Base-by-base conservation (phyloP, 2,888 invertebrate genomes). In the Dyspetes luteomarginatus region DNA sequence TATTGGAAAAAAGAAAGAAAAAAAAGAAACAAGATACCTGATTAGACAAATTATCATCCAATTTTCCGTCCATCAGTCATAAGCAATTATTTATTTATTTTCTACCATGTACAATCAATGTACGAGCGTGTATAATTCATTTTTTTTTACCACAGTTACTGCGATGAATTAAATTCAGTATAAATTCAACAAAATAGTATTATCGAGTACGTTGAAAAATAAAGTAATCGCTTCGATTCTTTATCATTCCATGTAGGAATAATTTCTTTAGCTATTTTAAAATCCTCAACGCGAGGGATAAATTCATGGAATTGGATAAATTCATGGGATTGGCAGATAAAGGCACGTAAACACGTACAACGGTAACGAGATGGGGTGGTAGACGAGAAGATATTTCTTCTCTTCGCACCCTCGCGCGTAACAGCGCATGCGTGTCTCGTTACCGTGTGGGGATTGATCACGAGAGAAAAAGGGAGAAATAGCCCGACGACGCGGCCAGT, bases 391-490 rank as follows among this genome's bases (percentile, higher is more conserved):
- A 36, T 3, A 12, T 36, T 36, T 36, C 9, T 12, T n/a, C 36
- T 12, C 36, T 36, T 3, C 12, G 36, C 12, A 12, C 36, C 9
- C 12, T 12, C 36, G 36, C 12, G 56, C n/a, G 60, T 60, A 60
- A 15, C 19, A 24, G 78, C 83, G 84, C 84, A 82, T 82, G 84
- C 84, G 83, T 71, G 41, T 60, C 36, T 30, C 56, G 62, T 64
- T 73, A 36, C 50, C 75, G 69, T 67, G 78, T 77, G 84, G 52
- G 83, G 83, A 82, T 83, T 83, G 83, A 80, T 83, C 72, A 74
- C 56, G 62, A 81, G 74, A 82, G 73, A 74, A 78, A 81, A 72
- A 77, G 81, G 82, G 76, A 43, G 76, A 67, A 78, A 78, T 52
- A 81, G 71, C 64, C 76, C 74, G 28, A 3, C 68, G 67, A 62